Percentiles rank a stretch among this genome's conserved stretches.
phyloP scores from a whole-genome alignment of 2,888 invertebrate species.

The Poecilobothrus nobilitatus region DNA sequence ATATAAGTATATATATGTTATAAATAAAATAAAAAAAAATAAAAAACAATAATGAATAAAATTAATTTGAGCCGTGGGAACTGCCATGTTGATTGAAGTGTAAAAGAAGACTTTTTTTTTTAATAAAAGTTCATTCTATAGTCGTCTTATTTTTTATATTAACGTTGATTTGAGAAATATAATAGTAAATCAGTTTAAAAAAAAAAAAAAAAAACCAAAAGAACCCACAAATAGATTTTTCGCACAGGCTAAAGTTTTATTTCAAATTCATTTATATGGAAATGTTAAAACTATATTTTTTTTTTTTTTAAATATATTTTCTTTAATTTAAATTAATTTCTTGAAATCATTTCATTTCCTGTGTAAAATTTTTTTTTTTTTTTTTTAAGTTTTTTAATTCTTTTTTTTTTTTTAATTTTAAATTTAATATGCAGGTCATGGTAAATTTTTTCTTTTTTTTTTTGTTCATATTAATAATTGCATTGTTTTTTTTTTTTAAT shows the following conservation, averaged over 20 bases:
- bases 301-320: neutral
- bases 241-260: neutral
- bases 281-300: neutral
- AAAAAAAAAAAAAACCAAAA: too few relatives aligned
- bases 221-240: neutral
- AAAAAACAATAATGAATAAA: neutral
- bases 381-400: too few relatives aligned
- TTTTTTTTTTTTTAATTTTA: too few relatives aligned
- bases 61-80: constrained; percentile 6
- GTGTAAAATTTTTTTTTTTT: too few relatives aligned
- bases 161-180: neutral
- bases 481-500: too few relatives aligned
- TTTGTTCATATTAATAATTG: too few relatives aligned
- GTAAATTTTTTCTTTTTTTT: too few relatives aligned
- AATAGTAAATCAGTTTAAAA: neutral
- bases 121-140: too few relatives aligned
- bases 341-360: constrained; percentile 6
- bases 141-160: neutral
- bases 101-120: neutral
- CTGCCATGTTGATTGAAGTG: constrained; percentile 2
- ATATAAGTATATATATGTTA: neutral
- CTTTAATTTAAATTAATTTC: neutral
- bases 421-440: too few relatives aligned
- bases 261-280: neutral
- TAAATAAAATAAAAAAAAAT: neutral